These are phyloP conservation scores for Mastomys natalensis DNA, from an alignment of 2,113 vertebrate genomes.

Conservation along the genomic window DNA sequence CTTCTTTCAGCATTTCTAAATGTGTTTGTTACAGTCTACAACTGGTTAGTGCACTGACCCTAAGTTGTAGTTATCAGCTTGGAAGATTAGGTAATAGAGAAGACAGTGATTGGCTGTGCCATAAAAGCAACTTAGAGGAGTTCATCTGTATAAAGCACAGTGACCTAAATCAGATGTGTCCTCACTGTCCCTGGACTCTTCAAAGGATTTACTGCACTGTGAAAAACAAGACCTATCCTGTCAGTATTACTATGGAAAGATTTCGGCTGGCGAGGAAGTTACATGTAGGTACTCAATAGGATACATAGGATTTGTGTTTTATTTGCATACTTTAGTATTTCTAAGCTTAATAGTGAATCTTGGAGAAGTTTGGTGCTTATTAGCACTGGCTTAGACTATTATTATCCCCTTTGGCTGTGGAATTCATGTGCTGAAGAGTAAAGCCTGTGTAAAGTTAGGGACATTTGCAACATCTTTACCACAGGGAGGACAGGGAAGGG, in stretches of 20 bases:
- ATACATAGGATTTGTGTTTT: constrained; percentile 41
- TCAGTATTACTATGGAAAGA: constrained; percentile 83
- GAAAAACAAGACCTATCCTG: constrained; percentile 75
- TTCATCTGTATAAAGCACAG: constrained; percentile 80
- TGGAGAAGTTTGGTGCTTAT: constrained; percentile 58
- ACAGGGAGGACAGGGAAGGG: background rate
- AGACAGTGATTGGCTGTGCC: constrained; percentile 83
- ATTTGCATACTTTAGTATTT: constrained; percentile 45
- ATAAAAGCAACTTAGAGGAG: constrained; percentile 80
- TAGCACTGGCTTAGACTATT: constrained; percentile 59
- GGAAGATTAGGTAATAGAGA: constrained; percentile 80
- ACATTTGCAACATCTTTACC: constrained; percentile 43
- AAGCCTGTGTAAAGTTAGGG: constrained; percentile 37
- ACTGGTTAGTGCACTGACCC: constrained; percentile 60
- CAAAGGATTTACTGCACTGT: constrained; percentile 69
- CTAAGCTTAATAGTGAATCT: constrained; percentile 44
- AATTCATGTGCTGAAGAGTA: constrained; percentile 63
- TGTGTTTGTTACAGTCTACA: constrained; percentile 40
- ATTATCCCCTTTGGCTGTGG: constrained; percentile 52
- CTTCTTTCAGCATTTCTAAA: constrained; percentile 81
- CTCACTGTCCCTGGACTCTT: constrained; percentile 75
- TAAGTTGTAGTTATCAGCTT: constrained; percentile 74
- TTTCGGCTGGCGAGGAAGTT: constrained; percentile 84
- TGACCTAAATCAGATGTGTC: constrained; percentile 83
- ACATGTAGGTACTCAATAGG: constrained; percentile 84